Base-by-base conservation (phyloP, 2,113 vertebrate species). In the Corynorhinus townsendii region DNA sequence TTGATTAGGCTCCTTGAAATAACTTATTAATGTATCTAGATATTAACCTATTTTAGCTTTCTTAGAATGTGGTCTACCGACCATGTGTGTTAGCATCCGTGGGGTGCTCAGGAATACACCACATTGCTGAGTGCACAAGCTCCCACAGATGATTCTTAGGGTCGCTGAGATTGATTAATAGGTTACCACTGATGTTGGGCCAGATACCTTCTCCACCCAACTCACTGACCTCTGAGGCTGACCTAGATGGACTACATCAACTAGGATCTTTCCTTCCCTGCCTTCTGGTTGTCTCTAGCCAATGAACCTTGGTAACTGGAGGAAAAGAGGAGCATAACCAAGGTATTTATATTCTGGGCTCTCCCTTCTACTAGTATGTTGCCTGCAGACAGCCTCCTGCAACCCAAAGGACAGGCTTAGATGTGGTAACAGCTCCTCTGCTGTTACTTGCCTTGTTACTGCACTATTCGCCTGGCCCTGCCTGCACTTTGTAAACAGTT, bases 1-100 rank as follows among this genome's bases (percentile, higher is more conserved):
- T 76, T 71, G 59, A 54, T 86, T 82, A 66, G 92, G 22, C 12
- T 95, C 59, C 79, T 88, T 91, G 35, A 91, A 77, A 90, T 95
- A 86, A 89, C 26, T 68, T 91, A 45, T 71, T 93, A 81, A 80
- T 30, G 15, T 80, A 40, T 64, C 12, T 86, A 80, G 64, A 92
- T 84, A 90, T 89, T 80, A 84, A 76, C 45, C 10, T 75, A 45
- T 38, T 84, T 90, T 56, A 19, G 15, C 77, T 33, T 92, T 83
- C 69, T 96, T 26, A 52, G 86, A 82, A 72, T 72, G 33, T 15
- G 10, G 16, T 14, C 16, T 35, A 40, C 38, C 1, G 28, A 35
- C 9, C 52, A 84, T 1, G 3, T 59, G 26, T 1, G 7, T 28
- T 24, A 75, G 35, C 89, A 73, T 59, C n/a, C 59, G n/a, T 86